Base-by-base conservation (phyloP, 2,888 invertebrate genomes). In the Hylaea fasciaria region DNA sequence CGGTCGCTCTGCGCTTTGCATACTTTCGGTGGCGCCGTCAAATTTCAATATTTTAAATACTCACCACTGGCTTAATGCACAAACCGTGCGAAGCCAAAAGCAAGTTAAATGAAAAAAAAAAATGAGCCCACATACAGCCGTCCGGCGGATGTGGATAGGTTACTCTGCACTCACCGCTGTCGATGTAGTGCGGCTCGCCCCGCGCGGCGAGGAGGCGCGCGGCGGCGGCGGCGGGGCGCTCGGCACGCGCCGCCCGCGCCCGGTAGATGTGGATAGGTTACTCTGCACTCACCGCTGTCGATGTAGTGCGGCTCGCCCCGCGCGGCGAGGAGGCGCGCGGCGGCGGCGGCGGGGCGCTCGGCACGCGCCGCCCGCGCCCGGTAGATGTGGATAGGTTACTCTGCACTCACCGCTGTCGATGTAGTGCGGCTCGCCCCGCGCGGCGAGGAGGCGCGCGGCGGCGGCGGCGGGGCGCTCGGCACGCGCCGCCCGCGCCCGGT, bases 401-500 rank as follows among this genome's bases (percentile, higher is more conserved):
- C 62, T 64, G 41, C 28, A 51, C 58, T 62, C 52, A 43, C 46
- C 43, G 3, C 13, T 49, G 39, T 52, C 35, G 11, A 65, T 49
- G 51, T 69, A 66, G 5, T 62, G 68, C 16, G 40, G 43, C 48
- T 63, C 56, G 2, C 40, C 55, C 35, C 13, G 52, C 12, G 13
- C 51, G 44, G 68, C 70, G 85, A 93, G 68, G 1, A 71, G 70
- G 22, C 65, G 52, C 8, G 77, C 77, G 37, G 81, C 77, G 48
- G 78, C 75, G 37, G 66, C 73, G 22, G 74, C 69, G 8, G 77
- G 69, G 5, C 70, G 61, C 11, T 73, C 68, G 13, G 77, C 76
- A 4, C 78, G 70, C 13, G 87, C 87, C 69, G 93, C 93, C 0
- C 96, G 92, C 79, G 94, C 94, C 44, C 94, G 93, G 43, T 94